These are phyloP conservation scores for Magallana gigas DNA, from an alignment of 1,140 invertebrate species.

Conservation along the genomic window DNA sequence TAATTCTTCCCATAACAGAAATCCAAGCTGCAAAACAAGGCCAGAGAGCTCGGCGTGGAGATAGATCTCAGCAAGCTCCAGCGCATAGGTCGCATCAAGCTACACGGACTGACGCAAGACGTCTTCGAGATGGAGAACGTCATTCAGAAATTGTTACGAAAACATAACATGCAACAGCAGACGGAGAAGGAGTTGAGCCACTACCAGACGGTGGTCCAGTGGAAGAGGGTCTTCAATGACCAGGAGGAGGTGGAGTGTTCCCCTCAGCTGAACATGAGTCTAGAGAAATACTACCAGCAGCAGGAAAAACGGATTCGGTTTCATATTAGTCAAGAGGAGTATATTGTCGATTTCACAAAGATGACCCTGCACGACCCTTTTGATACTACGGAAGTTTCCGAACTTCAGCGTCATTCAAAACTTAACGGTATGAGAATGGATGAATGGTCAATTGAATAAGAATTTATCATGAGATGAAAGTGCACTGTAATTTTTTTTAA, in stretches of 20 bases:
- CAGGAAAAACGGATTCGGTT: neutral
- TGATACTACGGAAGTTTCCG: neutral
- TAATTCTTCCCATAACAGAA: neutral
- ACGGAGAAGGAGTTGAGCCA: neutral
- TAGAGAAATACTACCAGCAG: neutral
- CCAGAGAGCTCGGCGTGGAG: neutral
- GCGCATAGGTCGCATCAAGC: neutral
- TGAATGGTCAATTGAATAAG: too few relatives aligned
- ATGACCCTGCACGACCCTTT: neutral
- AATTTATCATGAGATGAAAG: too few relatives aligned
- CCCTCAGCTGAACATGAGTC: neutral
- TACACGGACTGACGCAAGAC: neutral
- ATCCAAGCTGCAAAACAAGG: neutral
- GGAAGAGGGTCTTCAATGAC: neutral
- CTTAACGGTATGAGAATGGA: neutral
- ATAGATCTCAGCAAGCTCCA: neutral
- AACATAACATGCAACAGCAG: neutral
- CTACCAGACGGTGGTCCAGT: neutral
- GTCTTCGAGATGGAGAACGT: neutral
- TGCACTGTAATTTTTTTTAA: too few relatives aligned
- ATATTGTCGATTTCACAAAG: neutral
- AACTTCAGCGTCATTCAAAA: neutral
- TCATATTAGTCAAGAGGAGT: neutral
- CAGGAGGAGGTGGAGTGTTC: neutral
- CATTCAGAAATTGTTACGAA: conserved; percentile 24